Evolutionary conservation across 2,113 vertebrate genomes (phyloP).

Genomic region (Zapus hudsonius): DNA sequence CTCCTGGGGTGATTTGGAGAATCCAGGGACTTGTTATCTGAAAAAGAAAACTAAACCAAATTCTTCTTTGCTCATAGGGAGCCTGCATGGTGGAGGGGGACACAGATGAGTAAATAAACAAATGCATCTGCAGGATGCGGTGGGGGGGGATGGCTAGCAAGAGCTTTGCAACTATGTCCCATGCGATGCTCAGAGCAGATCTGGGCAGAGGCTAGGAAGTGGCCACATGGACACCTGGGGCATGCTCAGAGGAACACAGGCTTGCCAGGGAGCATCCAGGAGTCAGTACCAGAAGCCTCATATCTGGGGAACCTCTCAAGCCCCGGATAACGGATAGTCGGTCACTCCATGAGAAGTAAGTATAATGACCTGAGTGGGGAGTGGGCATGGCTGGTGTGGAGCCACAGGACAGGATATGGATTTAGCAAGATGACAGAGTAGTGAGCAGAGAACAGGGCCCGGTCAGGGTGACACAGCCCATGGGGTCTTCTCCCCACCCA

Average conservation of each 20-base stretch:
- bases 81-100: neutral
- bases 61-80: neutral
- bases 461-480: neutral
- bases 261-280: too few relatives aligned
- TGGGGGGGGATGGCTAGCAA: too few relatives aligned
- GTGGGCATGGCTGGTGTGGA: neutral
- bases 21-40: neutral
- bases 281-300: too few relatives aligned
- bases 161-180: neutral
- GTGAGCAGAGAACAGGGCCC: neutral
- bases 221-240: accelerated
- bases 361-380: neutral
- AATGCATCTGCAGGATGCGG: neutral
- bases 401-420: neutral
- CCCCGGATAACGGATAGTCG: neutral
- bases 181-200: neutral
- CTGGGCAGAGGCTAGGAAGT: neutral
- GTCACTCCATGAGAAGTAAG: neutral
- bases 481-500: accelerated
- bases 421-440: accelerated
- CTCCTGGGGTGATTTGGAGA: neutral
- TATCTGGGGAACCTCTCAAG: neutral
- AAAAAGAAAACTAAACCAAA: neutral
- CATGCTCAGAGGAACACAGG: too few relatives aligned
- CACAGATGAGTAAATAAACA: neutral